Evolutionary conservation across 2,797 vertebrate species (phyloP), one percentile per base, ranked within the genome.

Genomic region (Novumbra hubbsi): DNA sequence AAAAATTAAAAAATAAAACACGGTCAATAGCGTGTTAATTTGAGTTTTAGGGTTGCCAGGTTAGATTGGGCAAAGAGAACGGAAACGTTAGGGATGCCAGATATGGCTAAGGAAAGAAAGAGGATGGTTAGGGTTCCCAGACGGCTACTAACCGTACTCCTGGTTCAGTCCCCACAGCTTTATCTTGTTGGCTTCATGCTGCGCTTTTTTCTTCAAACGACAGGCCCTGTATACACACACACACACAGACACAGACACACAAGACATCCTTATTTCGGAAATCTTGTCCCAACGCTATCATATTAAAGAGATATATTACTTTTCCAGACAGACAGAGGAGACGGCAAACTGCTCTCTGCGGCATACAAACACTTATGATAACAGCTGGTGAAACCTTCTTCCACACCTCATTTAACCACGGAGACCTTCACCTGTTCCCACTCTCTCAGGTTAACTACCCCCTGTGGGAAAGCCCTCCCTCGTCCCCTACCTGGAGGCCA

Each of bases 131-230:
- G 41, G 48, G 28, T 70, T 70, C 48, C 69, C 69, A 70, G 4
- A 45, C 52, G 30, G 27, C 28, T 30, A 90, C 91, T 91, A 41
- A 93, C 92, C 92, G 0, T 93, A 92, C 81, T 93, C 92, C 84
- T 92, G 91, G 90, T 92, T 93, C 57, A 93, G 90, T 3, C 92
- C 92, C 92, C 92, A 93, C 77, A 93, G 85, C 78, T 93, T 93
- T 84, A 93, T 93, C 86, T 93, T 93, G 88, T 93, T 93, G 78
- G 92, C 92, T 84, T 93, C 92, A 1, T 93, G 92, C 83, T 93
- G 92, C 9, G 92, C 92, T 71, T 93, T 93, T 88, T 93, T 93
- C 90, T 93, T 93, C 79, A 93, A 88, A 49, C 92, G 75, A 63
- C 92, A 93, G 73, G 92, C 92, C 81, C 92, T 93, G 81, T 28